Base-by-base conservation (phyloP, 2,888 invertebrate genomes). In the Apeira syringaria region DNA sequence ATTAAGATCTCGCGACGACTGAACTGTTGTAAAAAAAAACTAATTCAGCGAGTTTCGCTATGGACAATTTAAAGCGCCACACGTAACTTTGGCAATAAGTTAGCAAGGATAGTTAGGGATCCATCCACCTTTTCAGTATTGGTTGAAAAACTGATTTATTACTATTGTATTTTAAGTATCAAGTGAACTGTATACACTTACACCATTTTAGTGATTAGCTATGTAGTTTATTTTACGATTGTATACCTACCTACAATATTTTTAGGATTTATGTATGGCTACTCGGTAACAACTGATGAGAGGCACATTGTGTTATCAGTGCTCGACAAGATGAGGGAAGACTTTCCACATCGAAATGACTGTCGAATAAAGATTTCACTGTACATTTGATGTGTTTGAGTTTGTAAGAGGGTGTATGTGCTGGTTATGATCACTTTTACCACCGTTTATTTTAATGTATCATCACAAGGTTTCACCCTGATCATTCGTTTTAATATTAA, bases 41-140 rank as follows among this genome's bases (percentile, higher is more conserved):
- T 15, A 8, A 26, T n/a, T 50, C 50, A n/a, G 37, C 46, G 51
- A 50, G 59, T 51, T 15, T 15, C 15, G 15, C 15, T 15, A 60
- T 55, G 27, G 60, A 24, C 61, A 56, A 13, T 12, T 8, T 59
- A 43, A 53, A 61, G 57, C 59, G 74, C 76, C 74, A 66, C 68
- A 64, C 58, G 76, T 77, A 80, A 80, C 75, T 69, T 69, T 73
- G 86, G 87, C 85, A 86, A 85, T 86, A 85, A 85, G 72, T 73
- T 76, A 76, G 75, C 65, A 63, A 76, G 69, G 69, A 74, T 78
- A 82, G 69, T 67, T 80, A 80, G 71, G 69, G 66, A 29, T 45
- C 45, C 80, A 80, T 83, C 45, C 80, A 80, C 84, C 87, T 78
- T 73, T 78, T 80, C 88, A 88, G 87, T 88, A 87, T 87, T 87